These are phyloP conservation scores for Antheraea mylitta DNA, from an alignment of 1,140 invertebrate genomes.

Conservation along the genomic window DNA sequence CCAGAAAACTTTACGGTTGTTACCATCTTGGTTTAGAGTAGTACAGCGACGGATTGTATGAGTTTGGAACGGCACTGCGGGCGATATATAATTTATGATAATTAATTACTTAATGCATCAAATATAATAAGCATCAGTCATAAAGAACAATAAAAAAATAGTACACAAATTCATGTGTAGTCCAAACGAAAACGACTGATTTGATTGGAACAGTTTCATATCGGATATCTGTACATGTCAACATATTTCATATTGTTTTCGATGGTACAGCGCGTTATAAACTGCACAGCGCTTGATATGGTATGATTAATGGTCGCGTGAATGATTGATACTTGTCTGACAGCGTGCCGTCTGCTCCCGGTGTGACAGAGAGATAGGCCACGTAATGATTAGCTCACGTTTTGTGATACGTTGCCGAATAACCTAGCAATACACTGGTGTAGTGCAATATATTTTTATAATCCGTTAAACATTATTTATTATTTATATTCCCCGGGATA, in stretches of 20 bases:
- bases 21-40: too few species aligned
- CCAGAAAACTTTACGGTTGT: too few species aligned
- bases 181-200: too few species aligned
- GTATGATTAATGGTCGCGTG: neutral
- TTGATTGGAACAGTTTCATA: neutral
- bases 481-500: too few species aligned
- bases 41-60: too few species aligned
- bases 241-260: too few species aligned
- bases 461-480: neutral
- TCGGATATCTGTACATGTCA: neutral
- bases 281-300: neutral
- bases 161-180: too few species aligned
- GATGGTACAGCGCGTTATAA: neutral
- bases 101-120: too few species aligned
- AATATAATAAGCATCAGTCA: too few species aligned
- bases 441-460: neutral
- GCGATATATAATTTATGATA: too few species aligned
- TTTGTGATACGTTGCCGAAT: neutral
- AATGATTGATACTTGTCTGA: constrained; percentile 2
- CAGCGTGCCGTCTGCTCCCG: neutral
- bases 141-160: too few species aligned
- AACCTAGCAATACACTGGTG: neutral
- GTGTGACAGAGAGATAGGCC: neutral
- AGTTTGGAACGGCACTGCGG: too few species aligned
- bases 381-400: neutral